Base-by-base conservation (phyloP, 2,888 invertebrate genomes). In the Agrotis clavis region DNA sequence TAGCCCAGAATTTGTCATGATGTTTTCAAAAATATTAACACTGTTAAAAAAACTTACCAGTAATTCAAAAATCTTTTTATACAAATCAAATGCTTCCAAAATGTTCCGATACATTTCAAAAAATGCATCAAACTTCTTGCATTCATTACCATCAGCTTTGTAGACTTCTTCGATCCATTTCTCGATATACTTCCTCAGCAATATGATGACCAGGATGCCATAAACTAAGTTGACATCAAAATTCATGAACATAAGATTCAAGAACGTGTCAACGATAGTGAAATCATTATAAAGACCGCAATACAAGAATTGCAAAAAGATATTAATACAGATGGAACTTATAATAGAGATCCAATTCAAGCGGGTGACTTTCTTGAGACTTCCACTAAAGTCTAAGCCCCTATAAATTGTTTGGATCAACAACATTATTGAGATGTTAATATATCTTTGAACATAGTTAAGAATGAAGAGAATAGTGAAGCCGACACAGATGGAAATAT, bases 141-240 rank as follows among this genome's bases (percentile, higher is more conserved):
- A 62, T 11, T 51, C 35, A 11, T 45, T 21, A 13, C 14, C 25
- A 14, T 25, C 35, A 13, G 16, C 35, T 0, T 1, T 6, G 0
- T n/a, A 3, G 45, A 77, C 19, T 18, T 30, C 19, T 1, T 48
- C 57, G 9, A 61, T 72, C 69, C 71, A 81, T 57, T 77, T 41
- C 7, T 57, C 69, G 4, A 74, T 48, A 59, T 64, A 74, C 13
- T 72, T 71, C 13, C 63, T 78, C 19, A 84, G 16, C 30, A 84
- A 30, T 9, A 50, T 53, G 21, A 84, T 59, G 11, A 82, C 21
- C 48, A 66, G 47, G 59, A 74, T 68, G 14, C 61, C 61, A 54
- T 74, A 74, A 53, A 64, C 54, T 19, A 74, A 50, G 56, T 81
- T 68, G 0, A 72, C 7, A 51, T 82, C 82, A 18, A 84, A 69